These are phyloP conservation scores for Drosophila fuyamai DNA, from an alignment of 1,140 invertebrate genomes.

Conservation along the genomic window DNA sequence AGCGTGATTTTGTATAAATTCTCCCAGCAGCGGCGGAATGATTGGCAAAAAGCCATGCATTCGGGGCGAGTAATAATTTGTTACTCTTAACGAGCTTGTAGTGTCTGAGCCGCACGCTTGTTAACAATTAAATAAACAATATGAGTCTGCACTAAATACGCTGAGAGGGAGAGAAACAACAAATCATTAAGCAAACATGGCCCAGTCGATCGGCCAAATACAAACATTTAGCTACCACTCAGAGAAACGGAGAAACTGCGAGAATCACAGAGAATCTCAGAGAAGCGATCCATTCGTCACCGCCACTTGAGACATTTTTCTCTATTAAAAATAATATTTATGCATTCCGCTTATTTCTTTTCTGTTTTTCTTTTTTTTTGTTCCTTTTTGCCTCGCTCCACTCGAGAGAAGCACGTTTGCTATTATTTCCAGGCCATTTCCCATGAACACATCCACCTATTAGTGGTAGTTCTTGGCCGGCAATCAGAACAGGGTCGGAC, in stretches of 20 bases:
- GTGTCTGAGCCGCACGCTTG: slow-evolving; percentile 66
- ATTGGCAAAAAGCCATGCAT: slow-evolving; percentile 40
- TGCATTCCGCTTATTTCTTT: slow-evolving; percentile 64
- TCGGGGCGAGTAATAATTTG: slow-evolving; percentile 71
- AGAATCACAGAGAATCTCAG: slow-evolving; percentile 2
- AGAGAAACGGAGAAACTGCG: neutral
- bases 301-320: slow-evolving; percentile 75
- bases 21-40: slow-evolving; percentile 39
- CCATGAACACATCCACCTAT: slow-evolving; percentile 76
- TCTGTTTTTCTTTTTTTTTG: slow-evolving; percentile 23
- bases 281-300: slow-evolving; percentile 64
- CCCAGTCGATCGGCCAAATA: slow-evolving; percentile 49
- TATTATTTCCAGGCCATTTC: slow-evolving; percentile 82
- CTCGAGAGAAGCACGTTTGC: slow-evolving; percentile 72
- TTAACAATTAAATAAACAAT: slow-evolving; percentile 83
- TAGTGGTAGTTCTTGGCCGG: slow-evolving; percentile 43
- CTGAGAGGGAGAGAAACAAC: slow-evolving; percentile 50
- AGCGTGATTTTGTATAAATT: slow-evolving; percentile 81
- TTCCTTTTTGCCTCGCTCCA: slow-evolving; percentile 6
- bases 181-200: slow-evolving; percentile 77
- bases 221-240: slow-evolving; percentile 49
- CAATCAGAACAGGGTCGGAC: slow-evolving; percentile 46
- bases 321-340: slow-evolving; percentile 80
- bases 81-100: slow-evolving; percentile 74
- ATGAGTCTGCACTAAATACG: slow-evolving; percentile 70